These are phyloP conservation scores for Glyptemys insculpta DNA, from an alignment of 2,797 vertebrate species.

Conservation along the genomic window DNA sequence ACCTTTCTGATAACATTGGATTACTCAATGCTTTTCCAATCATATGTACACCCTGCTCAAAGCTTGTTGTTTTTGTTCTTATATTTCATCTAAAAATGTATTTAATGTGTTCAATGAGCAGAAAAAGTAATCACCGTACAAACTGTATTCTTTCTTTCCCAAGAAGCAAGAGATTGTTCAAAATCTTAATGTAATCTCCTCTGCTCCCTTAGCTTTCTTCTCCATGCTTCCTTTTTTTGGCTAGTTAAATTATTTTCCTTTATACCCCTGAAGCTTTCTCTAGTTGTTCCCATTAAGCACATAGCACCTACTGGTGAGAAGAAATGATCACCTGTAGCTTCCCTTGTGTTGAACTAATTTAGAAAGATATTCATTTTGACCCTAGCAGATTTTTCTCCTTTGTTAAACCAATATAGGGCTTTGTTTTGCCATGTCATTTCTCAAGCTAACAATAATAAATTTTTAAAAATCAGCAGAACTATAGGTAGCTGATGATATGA, in stretches of 20 bases:
- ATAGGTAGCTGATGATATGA: background rate
- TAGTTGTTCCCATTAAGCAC: background rate
- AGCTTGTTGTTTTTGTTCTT: background rate
- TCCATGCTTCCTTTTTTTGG: background rate
- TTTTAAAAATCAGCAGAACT: constrained; percentile 9
- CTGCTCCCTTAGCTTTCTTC: accelerated
- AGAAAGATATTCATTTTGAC: constrained; percentile 3
- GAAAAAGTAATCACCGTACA: background rate
- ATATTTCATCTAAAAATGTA: background rate
- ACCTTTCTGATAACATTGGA: constrained; percentile 19
- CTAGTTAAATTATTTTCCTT: constrained; percentile 5
- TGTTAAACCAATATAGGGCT: constrained; percentile 1
- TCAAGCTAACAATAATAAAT: constrained; percentile 53
- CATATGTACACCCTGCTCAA: background rate
- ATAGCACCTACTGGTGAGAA: constrained; percentile 10
- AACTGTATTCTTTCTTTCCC: background rate
- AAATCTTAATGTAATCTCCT: background rate
- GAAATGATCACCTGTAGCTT: constrained; percentile 20
- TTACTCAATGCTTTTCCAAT: constrained; percentile 1
- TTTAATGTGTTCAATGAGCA: background rate
- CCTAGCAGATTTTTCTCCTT: background rate
- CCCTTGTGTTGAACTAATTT: constrained; percentile 32
- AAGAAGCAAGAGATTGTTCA: background rate
- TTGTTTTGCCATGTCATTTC: constrained; percentile 54
- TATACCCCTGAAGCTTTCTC: background rate